Conservation (phyloP, 1,140 invertebrate genomes). For the Muscidifurax raptorellus region DNA sequence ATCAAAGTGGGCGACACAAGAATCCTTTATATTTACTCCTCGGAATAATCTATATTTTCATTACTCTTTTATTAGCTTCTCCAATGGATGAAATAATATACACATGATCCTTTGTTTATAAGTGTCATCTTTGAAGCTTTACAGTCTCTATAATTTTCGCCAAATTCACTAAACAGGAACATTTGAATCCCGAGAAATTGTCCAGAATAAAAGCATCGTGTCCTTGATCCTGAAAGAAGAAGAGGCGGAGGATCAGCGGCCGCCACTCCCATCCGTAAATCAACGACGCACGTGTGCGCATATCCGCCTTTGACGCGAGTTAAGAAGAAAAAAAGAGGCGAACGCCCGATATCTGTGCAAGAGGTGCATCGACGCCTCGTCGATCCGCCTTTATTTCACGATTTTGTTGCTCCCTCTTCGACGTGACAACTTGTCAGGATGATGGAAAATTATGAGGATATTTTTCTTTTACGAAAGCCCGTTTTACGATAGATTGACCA, state of each 20-base stretch:
- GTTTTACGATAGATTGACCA: too few relatives aligned
- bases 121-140: too few relatives aligned
- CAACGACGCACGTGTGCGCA: not conserved
- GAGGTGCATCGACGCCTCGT: not conserved
- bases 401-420: not conserved
- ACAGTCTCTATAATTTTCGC: too few relatives aligned
- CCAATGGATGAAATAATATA: too few relatives aligned
- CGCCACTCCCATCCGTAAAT: slow-evolving; percentile 27
- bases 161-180: too few relatives aligned
- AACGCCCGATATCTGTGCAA: not conserved
- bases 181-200: too few relatives aligned
- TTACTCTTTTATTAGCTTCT: too few relatives aligned
- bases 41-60: not conserved
- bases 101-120: not conserved
- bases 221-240: not conserved
- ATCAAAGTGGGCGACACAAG: not conserved
- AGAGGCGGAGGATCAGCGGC: not conserved
- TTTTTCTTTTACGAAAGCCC: not conserved
- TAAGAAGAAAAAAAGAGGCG: not conserved
- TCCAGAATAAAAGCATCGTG: not conserved
- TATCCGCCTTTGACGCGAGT: not conserved
- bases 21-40: not conserved
- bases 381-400: not conserved
- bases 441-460: not conserved
- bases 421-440: not conserved